Percentiles rank a stretch among this genome's conserved stretches.
phyloP scores from a whole-genome alignment of 2,113 vertebrate genomes.

The Tamias sibiricus region DNA sequence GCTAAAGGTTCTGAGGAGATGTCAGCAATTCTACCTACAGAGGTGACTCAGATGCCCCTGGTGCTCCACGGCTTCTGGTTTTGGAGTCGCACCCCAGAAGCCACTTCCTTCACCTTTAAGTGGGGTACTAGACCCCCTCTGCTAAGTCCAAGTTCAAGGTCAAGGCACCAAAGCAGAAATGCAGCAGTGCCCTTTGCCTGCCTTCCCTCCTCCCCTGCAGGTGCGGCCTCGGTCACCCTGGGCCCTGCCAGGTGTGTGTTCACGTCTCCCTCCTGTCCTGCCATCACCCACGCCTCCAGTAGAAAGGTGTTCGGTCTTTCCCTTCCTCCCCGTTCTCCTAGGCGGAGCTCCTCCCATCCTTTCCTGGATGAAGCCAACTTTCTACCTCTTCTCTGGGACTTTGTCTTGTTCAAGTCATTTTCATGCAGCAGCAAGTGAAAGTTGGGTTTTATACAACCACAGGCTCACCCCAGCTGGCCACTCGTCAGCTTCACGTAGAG shows the following conservation, averaged over 20 bases:
- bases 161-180: neutral
- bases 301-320: neutral
- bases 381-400: neutral
- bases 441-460: neutral
- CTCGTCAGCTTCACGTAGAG: neutral
- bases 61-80: neutral
- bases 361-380: neutral
- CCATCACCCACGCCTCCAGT: neutral
- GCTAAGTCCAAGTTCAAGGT: neutral
- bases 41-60: neutral
- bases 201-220: neutral
- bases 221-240: neutral
- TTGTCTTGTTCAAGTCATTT: neutral
- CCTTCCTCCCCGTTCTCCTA: neutral
- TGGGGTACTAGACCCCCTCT: neutral
- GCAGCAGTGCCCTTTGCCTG: rapidly evolving
- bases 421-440: neutral
- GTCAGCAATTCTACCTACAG: neutral
- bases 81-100: neutral
- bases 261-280: neutral
- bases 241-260: neutral
- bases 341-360: neutral
- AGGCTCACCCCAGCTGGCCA: neutral
- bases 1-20: neutral
- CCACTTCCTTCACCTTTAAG: neutral